These are phyloP conservation scores for Dolichotis patagonum DNA, from an alignment of 2,113 vertebrate species.

Conservation along the genomic window DNA sequence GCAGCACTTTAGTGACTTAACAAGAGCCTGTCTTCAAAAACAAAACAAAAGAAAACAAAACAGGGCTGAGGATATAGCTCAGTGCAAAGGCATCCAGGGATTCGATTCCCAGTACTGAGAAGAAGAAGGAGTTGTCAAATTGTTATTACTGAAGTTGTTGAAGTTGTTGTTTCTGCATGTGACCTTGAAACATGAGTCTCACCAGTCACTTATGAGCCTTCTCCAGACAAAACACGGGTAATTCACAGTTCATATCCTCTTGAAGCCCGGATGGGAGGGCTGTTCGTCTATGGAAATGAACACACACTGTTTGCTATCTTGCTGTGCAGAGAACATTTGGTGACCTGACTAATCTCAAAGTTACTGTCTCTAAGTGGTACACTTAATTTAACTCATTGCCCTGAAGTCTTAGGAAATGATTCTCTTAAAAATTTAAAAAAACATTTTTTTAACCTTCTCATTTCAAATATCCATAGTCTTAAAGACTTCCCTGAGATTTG, in stretches of 20 bases:
- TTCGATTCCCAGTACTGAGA: not conserved
- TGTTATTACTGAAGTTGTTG: not conserved
- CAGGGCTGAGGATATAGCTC: not conserved
- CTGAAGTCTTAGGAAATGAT: slow-evolving; percentile 59
- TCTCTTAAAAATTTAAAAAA: not conserved
- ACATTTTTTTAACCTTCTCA: not conserved
- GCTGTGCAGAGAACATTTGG: slow-evolving; percentile 49
- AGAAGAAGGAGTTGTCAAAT: not conserved
- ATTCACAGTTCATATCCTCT: not conserved
- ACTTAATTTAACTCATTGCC: slow-evolving; percentile 35
- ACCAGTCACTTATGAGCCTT: not conserved
- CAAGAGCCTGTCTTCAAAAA: not conserved
- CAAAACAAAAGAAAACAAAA: not conserved
- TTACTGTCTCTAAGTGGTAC: slow-evolving; percentile 49
- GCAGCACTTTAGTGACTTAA: not conserved
- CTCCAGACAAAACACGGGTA: not conserved
- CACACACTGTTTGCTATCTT: slow-evolving; percentile 37
- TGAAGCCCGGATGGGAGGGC: not conserved
- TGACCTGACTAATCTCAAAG: slow-evolving; percentile 22
- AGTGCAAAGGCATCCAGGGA: not conserved
- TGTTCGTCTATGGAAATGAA: slow-evolving; percentile 50
- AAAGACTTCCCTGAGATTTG: not conserved
- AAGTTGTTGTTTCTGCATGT: not conserved
- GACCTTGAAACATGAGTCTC: slow-evolving; percentile 22
- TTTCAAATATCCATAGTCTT: slow-evolving; percentile 18